phyloP scores from a whole-genome alignment of 2,113 vertebrate genomes.

The Tor tambroides region DNA sequence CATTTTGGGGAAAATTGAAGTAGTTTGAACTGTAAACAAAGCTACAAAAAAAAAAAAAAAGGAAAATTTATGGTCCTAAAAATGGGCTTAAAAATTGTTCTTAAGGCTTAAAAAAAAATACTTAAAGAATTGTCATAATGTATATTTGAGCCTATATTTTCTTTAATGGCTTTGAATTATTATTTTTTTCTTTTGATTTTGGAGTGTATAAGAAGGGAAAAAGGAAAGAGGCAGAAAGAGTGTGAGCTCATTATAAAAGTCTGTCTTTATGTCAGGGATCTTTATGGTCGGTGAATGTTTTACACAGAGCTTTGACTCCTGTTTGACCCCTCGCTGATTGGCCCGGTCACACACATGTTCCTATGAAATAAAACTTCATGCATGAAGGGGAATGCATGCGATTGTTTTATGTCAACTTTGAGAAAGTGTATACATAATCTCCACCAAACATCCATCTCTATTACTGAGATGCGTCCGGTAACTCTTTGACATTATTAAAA shows the following conservation, averaged over 20 bases:
- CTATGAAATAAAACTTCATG: not conserved
- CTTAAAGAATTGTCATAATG: too few relatives aligned
- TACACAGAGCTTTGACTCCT: conserved; percentile 37
- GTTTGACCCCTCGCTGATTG: conserved; percentile 46
- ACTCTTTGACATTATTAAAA: conserved; percentile 32
- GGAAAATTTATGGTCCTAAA: too few relatives aligned
- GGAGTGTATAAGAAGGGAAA: not conserved
- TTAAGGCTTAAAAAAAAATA: too few relatives aligned
- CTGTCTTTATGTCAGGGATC: conserved; percentile 23
- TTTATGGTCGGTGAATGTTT: conserved; percentile 11
- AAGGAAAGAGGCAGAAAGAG: conserved; percentile 4
- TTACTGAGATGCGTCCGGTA: not conserved
- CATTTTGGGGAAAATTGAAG: too few relatives aligned
- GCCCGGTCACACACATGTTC: conserved; percentile 3
- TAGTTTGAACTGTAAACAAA: too few relatives aligned
- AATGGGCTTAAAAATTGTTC: too few relatives aligned
- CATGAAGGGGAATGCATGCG: not conserved
- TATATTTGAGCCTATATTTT: not conserved
- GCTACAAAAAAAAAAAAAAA: too few relatives aligned
- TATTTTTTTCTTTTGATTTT: not conserved
- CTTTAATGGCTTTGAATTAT: not conserved
- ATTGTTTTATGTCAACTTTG: not conserved
- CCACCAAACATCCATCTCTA: not conserved
- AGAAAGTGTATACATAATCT: not conserved
- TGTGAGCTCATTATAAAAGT: conserved; percentile 42